These are phyloP conservation scores for Hemiprocne comata DNA, from an alignment of 2,113 vertebrate genomes.

Conservation along the genomic window DNA sequence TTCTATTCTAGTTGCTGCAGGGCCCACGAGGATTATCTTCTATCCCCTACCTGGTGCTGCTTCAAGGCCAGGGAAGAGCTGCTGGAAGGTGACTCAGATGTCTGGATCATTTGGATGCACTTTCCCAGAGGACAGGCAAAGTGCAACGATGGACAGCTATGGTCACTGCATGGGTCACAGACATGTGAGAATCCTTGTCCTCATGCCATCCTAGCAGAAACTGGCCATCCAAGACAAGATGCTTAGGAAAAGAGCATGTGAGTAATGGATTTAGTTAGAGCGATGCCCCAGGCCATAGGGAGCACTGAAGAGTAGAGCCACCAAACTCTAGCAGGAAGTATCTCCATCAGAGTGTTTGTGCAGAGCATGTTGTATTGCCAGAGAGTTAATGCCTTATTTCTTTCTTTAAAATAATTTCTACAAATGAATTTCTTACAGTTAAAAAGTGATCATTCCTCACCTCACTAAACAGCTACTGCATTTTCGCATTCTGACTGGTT, in stretches of 20 bases:
- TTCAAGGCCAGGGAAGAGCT: neutral
- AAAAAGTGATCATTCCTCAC: neutral
- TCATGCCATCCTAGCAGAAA: neutral
- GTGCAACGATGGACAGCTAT: neutral
- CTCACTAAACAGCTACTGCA: neutral
- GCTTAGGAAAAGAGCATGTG: neutral
- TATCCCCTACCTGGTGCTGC: neutral
- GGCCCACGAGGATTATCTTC: neutral
- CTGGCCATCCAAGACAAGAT: neutral
- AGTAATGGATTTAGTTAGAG: neutral
- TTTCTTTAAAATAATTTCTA: neutral
- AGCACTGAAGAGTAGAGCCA: neutral
- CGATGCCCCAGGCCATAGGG: neutral
- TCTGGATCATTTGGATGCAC: neutral
- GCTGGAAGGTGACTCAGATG: neutral
- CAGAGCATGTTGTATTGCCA: rapidly evolving
- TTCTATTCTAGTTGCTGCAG: neutral
- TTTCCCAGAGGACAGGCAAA: neutral
- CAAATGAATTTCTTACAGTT: neutral
- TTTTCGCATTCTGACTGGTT: neutral
- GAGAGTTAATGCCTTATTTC: neutral
- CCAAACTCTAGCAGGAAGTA: neutral
- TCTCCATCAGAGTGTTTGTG: neutral
- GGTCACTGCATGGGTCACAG: neutral
- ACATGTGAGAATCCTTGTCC: neutral